Evolutionary conservation across 2,797 vertebrate genomes (phyloP).

Genomic region (Mus spretus): DNA sequence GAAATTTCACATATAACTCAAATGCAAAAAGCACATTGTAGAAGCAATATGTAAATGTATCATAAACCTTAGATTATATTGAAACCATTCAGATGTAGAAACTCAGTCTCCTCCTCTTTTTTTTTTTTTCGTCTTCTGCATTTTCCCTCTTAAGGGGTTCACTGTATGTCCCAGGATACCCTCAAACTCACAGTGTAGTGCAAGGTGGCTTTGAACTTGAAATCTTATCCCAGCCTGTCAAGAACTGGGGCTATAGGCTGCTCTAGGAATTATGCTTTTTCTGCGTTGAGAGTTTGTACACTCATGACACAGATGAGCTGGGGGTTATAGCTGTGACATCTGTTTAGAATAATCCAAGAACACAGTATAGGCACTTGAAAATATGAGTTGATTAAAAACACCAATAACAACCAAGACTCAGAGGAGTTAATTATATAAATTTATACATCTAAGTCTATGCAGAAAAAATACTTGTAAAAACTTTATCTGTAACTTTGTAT

Average conservation of each 20-base stretch:
- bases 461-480: constrained; percentile 1
- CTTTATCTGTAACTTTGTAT: constrained; percentile 5
- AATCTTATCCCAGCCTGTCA: neutral
- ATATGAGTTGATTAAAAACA: neutral
- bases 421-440: neutral
- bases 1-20: neutral
- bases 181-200: neutral
- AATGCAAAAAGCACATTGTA: neutral
- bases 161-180: neutral
- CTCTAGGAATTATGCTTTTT: neutral
- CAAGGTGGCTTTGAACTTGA: neutral
- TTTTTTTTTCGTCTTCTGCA: neutral
- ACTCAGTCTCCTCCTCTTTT: neutral
- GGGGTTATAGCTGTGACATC: neutral
- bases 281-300: neutral
- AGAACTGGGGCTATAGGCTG: neutral
- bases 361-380: neutral
- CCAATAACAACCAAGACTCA: neutral
- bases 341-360: neutral
- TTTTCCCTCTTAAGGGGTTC: neutral
- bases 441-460: neutral
- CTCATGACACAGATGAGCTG: neutral
- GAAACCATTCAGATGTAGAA: constrained; percentile 7
- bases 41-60: neutral
- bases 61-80: neutral